A percentile compares a stretch with the other conserved stretches of the same genome.
phyloP scores from a whole-genome alignment of 2,113 vertebrate species.

The Malurus melanocephalus region DNA sequence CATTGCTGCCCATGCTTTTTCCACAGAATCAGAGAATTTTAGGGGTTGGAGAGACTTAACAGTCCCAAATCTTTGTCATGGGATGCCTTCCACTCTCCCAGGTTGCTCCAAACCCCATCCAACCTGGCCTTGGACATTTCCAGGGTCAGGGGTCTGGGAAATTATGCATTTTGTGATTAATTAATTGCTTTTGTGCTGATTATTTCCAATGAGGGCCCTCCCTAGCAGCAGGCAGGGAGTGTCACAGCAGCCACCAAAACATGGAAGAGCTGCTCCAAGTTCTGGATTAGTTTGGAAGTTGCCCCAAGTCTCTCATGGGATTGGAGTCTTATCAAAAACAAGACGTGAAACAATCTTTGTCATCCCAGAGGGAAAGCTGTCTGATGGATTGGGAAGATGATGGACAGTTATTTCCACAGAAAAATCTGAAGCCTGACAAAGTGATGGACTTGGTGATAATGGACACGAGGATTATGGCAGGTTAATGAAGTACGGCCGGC shows the following conservation, averaged over 20 bases:
- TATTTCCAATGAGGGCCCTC: background rate
- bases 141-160: background rate
- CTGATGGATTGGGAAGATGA: background rate
- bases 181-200: fast-evolving
- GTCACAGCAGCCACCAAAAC: background rate
- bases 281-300: background rate
- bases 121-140: background rate
- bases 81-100: background rate
- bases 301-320: background rate
- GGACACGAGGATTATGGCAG: background rate
- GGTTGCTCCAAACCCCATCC: fast-evolving
- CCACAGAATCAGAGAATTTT: fast-evolving
- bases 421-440: slow-evolving; percentile 10
- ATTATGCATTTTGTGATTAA: background rate
- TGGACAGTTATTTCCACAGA: background rate
- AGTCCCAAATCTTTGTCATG: background rate
- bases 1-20: fast-evolving
- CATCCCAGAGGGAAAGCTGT: background rate
- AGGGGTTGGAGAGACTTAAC: background rate
- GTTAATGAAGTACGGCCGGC: background rate
- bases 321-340: background rate
- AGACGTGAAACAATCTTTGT: background rate
- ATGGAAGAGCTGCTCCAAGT: background rate
- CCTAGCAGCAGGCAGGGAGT: background rate
- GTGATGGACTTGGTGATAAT: background rate